Evolutionary conservation across 1,140 invertebrate genomes (phyloP).

Genomic region (Sminthurinus signatus): DNA sequence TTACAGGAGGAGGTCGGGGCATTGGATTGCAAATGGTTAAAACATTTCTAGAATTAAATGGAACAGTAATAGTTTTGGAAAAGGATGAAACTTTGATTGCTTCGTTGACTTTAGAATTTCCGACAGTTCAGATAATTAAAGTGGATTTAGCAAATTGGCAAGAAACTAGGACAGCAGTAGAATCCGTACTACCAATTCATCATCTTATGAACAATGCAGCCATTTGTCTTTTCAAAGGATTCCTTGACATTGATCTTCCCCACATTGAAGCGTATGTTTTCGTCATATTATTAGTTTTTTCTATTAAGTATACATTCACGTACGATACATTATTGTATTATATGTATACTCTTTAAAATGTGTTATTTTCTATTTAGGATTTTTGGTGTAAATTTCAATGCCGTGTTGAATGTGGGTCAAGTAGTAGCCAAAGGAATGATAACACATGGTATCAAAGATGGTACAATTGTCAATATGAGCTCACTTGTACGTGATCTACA

Average conservation of each 20-base stretch:
- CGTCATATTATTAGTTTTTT: too few species aligned
- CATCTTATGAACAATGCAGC: slow-evolving; percentile 8
- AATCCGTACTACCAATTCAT: slow-evolving; percentile 6
- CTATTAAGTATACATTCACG: too few species aligned
- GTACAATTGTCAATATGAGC: slow-evolving; percentile 21
- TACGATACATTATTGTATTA: too few species aligned
- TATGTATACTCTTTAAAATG: too few species aligned
- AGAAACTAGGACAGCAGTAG: background rate
- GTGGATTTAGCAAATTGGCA: background rate
- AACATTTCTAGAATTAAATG: background rate
- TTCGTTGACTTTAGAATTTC: background rate
- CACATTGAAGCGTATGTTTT: background rate
- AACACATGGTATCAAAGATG: slow-evolving; percentile 38
- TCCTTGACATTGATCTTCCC: background rate
- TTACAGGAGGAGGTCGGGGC: too few species aligned
- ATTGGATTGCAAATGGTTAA: background rate
- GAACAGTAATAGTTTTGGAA: background rate
- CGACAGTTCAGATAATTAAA: background rate
- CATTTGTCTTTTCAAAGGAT: background rate
- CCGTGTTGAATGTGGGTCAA: slow-evolving; percentile 75
- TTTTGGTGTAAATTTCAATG: slow-evolving; percentile 76
- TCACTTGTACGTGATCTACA: slow-evolving; percentile 3
- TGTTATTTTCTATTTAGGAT: slow-evolving; percentile 47
- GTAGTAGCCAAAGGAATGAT: slow-evolving; percentile 65
- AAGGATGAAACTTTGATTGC: background rate